These are phyloP conservation scores for Neotragus moschatus DNA, from an alignment of 2,113 vertebrate species.

Conservation along the genomic window DNA sequence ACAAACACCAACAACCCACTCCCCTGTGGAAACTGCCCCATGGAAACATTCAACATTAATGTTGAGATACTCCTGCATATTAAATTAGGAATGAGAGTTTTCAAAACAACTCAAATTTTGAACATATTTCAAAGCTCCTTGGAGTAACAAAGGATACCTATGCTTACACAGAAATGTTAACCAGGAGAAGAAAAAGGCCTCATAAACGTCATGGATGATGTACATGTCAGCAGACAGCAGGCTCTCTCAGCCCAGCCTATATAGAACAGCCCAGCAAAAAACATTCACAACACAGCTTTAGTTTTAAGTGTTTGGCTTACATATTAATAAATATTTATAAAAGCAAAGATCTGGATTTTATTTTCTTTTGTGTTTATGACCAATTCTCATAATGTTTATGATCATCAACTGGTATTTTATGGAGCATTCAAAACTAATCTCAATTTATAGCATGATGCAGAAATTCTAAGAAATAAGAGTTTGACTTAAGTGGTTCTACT, in stretches of 20 bases:
- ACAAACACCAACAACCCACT: neutral
- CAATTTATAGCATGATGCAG: neutral
- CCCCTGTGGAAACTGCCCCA: neutral
- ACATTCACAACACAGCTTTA: neutral
- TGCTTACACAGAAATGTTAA: neutral
- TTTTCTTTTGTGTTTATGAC: neutral
- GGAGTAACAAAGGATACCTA: neutral
- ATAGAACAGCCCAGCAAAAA: neutral
- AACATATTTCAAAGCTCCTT: neutral
- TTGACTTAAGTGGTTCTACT: neutral
- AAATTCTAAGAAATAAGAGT: neutral
- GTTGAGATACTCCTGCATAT: neutral
- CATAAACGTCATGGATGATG: neutral
- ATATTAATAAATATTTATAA: slow-evolving; percentile 15
- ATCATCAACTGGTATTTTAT: neutral
- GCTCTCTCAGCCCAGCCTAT: neutral
- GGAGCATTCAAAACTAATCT: slow-evolving; percentile 25
- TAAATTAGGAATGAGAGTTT: neutral
- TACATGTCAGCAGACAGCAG: neutral
- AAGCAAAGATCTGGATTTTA: slow-evolving; percentile 1
- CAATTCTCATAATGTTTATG: neutral
- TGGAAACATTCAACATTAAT: neutral
- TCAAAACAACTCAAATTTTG: neutral
- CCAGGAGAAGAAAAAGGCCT: neutral
- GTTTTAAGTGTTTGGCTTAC: neutral